Evolutionary conservation across 2,888 invertebrate species (phyloP).

Genomic region (Plemyria rubiginata): DNA sequence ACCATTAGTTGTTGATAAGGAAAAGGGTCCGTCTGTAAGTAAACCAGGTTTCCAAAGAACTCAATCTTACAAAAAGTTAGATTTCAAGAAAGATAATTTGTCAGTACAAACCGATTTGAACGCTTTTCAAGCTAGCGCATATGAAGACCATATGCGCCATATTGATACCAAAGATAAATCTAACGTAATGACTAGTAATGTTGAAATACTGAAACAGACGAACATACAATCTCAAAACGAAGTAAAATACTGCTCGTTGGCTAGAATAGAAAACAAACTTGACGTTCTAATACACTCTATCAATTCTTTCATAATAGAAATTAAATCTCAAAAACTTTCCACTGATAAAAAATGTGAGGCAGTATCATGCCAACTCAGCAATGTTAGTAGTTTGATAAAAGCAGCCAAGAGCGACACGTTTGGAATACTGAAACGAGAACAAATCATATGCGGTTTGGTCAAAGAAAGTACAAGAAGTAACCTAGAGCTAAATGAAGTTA

Average conservation of each 20-base stretch:
- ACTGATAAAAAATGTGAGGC: conserved; percentile 5
- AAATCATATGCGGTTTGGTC: conserved; percentile 40
- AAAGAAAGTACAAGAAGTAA: conserved; percentile 41
- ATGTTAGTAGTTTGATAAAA: neutral
- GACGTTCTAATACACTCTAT: conserved; percentile 60
- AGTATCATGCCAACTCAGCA: conserved; percentile 9
- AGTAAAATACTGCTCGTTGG: conserved; percentile 45
- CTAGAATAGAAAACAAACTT: conserved; percentile 61
- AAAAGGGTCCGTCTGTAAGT: conserved; percentile 9
- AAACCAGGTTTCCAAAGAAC: conserved; percentile 3
- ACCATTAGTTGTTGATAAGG: conserved; percentile 42
- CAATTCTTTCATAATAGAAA: conserved; percentile 57
- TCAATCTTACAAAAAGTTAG: conserved; percentile 2
- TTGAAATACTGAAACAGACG: conserved; percentile 45
- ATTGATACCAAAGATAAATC: conserved; percentile 44
- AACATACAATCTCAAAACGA: conserved; percentile 37
- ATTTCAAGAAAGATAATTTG: conserved; percentile 7
- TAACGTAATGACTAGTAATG: conserved; percentile 42
- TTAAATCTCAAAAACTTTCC: conserved; percentile 44
- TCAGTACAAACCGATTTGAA: conserved; percentile 35
- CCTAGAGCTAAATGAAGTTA: conserved; percentile 30
- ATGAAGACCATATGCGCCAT: conserved; percentile 6
- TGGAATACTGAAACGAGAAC: conserved; percentile 25
- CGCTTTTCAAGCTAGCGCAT: conserved; percentile 7
- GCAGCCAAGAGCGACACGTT: conserved; percentile 24